Evolutionary conservation across 2,113 vertebrate genomes (phyloP).

Genomic region (Ovis aries): DNA sequence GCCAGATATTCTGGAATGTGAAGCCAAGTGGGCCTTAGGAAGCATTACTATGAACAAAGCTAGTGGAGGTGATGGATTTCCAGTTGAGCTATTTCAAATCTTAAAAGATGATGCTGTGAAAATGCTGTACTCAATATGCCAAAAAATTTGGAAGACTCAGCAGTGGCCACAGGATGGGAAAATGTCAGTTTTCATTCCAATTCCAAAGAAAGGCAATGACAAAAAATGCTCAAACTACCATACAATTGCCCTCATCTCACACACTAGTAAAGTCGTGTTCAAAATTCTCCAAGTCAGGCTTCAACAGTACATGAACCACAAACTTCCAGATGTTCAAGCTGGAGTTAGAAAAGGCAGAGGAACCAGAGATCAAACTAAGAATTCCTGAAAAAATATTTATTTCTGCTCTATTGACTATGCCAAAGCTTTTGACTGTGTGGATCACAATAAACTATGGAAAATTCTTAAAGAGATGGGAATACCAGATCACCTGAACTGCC

Average conservation of each 20-base stretch:
- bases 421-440: neutral
- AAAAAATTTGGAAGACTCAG: neutral
- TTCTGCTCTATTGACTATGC: neutral
- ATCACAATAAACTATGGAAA: neutral
- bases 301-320: rapidly evolving
- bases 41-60: neutral
- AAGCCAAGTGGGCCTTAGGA: neutral
- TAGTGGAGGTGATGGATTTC: neutral
- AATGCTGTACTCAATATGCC: neutral
- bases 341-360: neutral
- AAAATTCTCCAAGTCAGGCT: neutral
- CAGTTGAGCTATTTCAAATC: neutral
- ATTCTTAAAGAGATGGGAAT: neutral
- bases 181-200: neutral
- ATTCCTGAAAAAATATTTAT: neutral
- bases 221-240: neutral
- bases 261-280: neutral
- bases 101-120: neutral
- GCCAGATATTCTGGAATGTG: rapidly evolving
- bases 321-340: neutral
- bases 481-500: neutral
- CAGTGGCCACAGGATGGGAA: neutral
- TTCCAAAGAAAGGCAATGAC: neutral
- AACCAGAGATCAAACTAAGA: neutral
- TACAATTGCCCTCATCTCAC: neutral